phyloP scores from a whole-genome alignment of 2,797 vertebrate genomes.

The Schizopygopsis pylzovi region DNA sequence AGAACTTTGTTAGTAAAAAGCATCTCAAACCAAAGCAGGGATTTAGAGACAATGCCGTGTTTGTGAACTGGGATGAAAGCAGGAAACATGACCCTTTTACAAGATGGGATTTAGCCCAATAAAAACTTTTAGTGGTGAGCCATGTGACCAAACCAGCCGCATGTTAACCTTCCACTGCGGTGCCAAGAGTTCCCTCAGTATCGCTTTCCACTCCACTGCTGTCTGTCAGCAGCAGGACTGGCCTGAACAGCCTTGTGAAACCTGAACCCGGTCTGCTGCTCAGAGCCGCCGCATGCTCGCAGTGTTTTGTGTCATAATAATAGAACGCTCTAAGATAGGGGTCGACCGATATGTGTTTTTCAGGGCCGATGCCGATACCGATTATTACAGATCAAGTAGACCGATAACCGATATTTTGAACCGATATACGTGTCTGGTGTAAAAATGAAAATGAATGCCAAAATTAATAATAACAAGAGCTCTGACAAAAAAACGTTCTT shows the following conservation, averaged over 20 bases:
- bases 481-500: no score
- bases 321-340: no score
- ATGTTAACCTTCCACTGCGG: not conserved
- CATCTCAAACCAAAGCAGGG: not conserved
- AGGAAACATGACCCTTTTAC: slow-evolving; percentile 10
- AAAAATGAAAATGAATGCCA: no score
- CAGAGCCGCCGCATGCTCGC: not conserved
- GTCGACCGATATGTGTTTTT: no score
- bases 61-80: not conserved
- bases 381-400: no score
- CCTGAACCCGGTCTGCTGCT: slow-evolving; percentile 5
- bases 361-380: no score
- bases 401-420: no score
- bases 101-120: slow-evolving; percentile 7
- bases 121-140: slow-evolving; percentile 14
- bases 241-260: slow-evolving; percentile 24
- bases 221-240: slow-evolving; percentile 30
- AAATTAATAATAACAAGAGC: no score
- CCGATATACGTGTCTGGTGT: no score
- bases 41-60: not conserved
- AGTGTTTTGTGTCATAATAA: not conserved
- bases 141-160: slow-evolving; percentile 15
- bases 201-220: not conserved
- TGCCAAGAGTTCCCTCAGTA: not conserved
- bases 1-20: no score